phyloP scores from a whole-genome alignment of 2,888 invertebrate species.

The Bombylius major region DNA sequence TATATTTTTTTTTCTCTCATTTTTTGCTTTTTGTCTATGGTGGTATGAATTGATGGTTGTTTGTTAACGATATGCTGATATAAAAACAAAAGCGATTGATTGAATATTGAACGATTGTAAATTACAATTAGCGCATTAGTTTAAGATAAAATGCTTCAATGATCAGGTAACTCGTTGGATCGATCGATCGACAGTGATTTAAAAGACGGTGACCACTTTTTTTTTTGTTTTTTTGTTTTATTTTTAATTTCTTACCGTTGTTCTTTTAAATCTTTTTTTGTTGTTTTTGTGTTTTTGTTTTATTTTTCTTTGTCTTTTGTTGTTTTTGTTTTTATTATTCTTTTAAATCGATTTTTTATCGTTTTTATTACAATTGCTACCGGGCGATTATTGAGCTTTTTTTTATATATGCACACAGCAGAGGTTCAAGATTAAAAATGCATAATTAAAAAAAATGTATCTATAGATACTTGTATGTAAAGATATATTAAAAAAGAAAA shows the following conservation, averaged over 20 bases:
- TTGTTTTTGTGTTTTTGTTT: not conserved
- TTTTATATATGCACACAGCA: no score
- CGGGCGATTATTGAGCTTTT: not conserved
- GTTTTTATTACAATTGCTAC: not conserved
- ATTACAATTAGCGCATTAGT: slow-evolving; percentile 9
- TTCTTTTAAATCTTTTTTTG: not conserved
- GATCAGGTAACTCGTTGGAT: not conserved
- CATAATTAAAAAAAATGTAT: no score
- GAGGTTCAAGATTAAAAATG: no score
- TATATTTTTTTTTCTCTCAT: no score
- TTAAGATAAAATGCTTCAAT: slow-evolving; percentile 5
- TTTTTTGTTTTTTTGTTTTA: not conserved
- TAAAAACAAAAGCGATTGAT: slow-evolving; percentile 8
- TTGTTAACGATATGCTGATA: slow-evolving; percentile 1
- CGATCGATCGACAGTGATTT: slow-evolving; percentile 5
- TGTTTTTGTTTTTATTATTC: not conserved
- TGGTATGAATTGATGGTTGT: not conserved
- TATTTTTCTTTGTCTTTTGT: not conserved
- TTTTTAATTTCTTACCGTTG: no score
- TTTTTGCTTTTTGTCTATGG: no score
- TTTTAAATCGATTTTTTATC: not conserved
- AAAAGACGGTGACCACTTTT: not conserved
- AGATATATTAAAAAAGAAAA: no score
- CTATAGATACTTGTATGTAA: no score
- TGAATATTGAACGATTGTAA: slow-evolving; percentile 8